These are phyloP conservation scores for Urocitellus parryii DNA, from an alignment of 2,113 vertebrate species.

Conservation along the genomic window DNA sequence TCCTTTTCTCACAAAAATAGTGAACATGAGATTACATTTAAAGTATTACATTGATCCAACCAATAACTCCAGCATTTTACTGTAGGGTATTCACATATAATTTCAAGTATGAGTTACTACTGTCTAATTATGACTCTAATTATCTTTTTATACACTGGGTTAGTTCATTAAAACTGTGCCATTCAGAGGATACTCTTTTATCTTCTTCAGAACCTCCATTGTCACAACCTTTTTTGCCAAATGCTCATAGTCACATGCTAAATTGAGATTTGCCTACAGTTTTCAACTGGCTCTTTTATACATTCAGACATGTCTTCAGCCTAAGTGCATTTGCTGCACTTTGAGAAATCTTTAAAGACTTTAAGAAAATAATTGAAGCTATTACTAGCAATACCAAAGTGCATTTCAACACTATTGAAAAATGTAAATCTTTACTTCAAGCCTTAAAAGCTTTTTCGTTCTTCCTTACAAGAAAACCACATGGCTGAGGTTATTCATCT, in stretches of 20 bases:
- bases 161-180: conserved; percentile 72
- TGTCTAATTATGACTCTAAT: conserved; percentile 77
- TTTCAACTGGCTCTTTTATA: conserved; percentile 23
- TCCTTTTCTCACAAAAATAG: neutral
- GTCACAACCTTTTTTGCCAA: conserved; percentile 37
- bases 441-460: conserved; percentile 62
- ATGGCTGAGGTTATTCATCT: neutral
- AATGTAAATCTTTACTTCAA: conserved; percentile 72
- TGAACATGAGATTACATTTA: conserved; percentile 52
- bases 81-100: conserved; percentile 61
- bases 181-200: conserved; percentile 42
- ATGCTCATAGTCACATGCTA: conserved; percentile 37
- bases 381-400: conserved; percentile 66
- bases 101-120: conserved; percentile 75
- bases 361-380: conserved; percentile 75
- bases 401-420: conserved; percentile 42
- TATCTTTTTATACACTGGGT: conserved; percentile 74
- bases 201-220: conserved; percentile 53
- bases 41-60: conserved; percentile 50
- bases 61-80: conserved; percentile 57
- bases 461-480: conserved; percentile 47
- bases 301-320: conserved; percentile 17
- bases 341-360: conserved; percentile 73
- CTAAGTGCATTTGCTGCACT: conserved; percentile 61
- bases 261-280: conserved; percentile 50